Percentiles rank a stretch among this genome's conserved stretches.
These are phyloP conservation scores for Magallana nippona DNA, from an alignment of 2,888 invertebrate species.

Conservation along the genomic window DNA sequence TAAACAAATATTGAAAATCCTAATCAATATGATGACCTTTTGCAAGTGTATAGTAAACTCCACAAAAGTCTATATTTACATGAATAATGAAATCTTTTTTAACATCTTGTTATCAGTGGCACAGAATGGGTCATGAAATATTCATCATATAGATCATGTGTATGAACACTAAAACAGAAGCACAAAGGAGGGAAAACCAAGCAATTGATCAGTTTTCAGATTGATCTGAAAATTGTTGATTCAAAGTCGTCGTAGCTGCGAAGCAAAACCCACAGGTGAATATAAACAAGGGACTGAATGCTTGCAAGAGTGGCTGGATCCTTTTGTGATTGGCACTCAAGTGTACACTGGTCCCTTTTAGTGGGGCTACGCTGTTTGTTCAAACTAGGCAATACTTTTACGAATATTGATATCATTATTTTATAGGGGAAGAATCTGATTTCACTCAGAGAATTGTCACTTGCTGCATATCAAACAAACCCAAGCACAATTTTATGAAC, in stretches of 20 bases:
- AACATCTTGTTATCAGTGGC: slow-evolving; percentile 17
- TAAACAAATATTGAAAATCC: not conserved
- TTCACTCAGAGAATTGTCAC: not conserved
- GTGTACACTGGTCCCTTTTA: slow-evolving; percentile 9
- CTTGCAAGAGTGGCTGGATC: not conserved
- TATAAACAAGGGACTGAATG: not conserved
- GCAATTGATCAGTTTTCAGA: not conserved
- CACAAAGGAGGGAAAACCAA: not conserved
- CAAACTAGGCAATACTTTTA: not conserved
- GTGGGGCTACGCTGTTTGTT: not conserved
- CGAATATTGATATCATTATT: not conserved
- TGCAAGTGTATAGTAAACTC: not conserved
- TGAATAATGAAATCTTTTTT: slow-evolving; percentile 30
- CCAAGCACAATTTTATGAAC: not conserved
- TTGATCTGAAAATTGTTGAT: not conserved
- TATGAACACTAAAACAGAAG: slow-evolving; percentile 4
- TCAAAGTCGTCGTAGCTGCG: not conserved
- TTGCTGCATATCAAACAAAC: slow-evolving; percentile 1
- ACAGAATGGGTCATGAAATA: slow-evolving; percentile 21
- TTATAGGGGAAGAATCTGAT: not conserved
- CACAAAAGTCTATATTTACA: not conserved
- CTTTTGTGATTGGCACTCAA: not conserved
- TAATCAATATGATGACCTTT: not conserved
- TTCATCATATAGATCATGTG: slow-evolving; percentile 22
- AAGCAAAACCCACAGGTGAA: slow-evolving; percentile 1